Evolutionary conservation across 2,888 invertebrate species (phyloP), one percentile per base, ranked within the genome.

Genomic region (Heliconius hortense): DNA sequence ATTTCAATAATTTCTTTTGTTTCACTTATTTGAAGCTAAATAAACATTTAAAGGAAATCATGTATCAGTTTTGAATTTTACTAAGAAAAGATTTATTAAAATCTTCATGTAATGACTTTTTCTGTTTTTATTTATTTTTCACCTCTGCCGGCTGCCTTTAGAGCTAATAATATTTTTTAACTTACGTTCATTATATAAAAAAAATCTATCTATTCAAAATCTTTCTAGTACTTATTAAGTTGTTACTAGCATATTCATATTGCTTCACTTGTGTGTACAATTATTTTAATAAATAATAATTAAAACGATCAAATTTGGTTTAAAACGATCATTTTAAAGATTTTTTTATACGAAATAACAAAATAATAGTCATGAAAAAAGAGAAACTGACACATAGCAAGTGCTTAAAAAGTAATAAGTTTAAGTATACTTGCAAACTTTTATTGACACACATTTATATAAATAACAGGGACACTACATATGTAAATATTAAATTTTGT

Each of bases 141-240:
- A 28, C 21, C n/a, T 26, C 53, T 69, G 10, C 31, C 7, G 13
- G 21, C 68, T 28, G 26, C 24, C 67, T 26, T 68, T 4, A 26
- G 7, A 63, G 21, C 1, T 5, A 18, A 8, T 7, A 48, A 4
- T 28, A n/a, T 24, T 43, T 48, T 48, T 68, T 21, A 26, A 68
- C 21, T 56, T 56, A 56, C n/a, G n/a, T n/a, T 68, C 48, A n/a
- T n/a, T 56, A 21, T 69, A 43, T 39, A 56, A 53, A 69, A 68
- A n/a, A 69, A 31, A 66, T 24, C 13, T 53, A 53, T 21, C 68
- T 68, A 68, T 5, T 28, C 11, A 48, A 53, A 39, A 68, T 21
- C 56, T n/a, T 31, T 56, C 24, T 56, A 69, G 15, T 69, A 31
- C 7, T 56, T 69, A 56, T n/a, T 31, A 31, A n/a, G 69, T 69